Evolutionary conservation across 2,797 vertebrate species (phyloP).

Genomic region (Rhinoraja longicauda): DNA sequence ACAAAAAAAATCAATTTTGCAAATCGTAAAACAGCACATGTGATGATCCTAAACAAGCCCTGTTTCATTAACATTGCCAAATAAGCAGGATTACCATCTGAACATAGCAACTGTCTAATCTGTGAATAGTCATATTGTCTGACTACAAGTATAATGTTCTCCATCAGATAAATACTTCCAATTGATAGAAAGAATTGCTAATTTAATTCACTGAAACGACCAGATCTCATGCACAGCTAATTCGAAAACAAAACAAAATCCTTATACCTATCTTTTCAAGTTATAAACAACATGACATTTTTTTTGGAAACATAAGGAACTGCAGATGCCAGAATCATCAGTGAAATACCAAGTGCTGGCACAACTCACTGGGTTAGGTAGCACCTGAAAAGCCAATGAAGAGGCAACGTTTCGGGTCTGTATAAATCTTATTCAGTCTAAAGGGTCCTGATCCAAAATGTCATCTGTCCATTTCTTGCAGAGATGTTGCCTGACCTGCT

Average conservation of each 20-base stretch:
- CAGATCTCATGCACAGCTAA: not conserved
- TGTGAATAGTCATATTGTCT: not conserved
- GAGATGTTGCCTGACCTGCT: no score
- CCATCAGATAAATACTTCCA: conserved; percentile 4
- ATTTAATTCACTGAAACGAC: not conserved
- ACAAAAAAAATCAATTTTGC: not conserved
- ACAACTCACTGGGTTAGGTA: no score
- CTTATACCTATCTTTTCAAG: not conserved
- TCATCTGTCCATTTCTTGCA: no score
- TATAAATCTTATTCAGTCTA: no score
- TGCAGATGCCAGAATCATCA: no score
- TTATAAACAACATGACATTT: not conserved
- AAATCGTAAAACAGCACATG: not conserved
- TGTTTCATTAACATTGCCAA: not conserved
- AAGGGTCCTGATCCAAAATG: no score
- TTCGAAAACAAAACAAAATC: not conserved
- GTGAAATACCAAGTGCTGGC: no score
- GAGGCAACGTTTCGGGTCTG: no score
- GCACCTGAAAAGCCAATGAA: no score
- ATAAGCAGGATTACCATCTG: not conserved
- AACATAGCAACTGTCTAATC: not conserved
- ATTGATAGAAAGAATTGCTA: not conserved
- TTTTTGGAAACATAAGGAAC: no score
- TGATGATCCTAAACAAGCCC: not conserved
- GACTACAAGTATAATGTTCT: not conserved